A percentile compares a stretch with the other conserved stretches of the same genome.
Evolutionary conservation across 2,797 vertebrate genomes (phyloP).

Genomic region (Furcifer pardalis): DNA sequence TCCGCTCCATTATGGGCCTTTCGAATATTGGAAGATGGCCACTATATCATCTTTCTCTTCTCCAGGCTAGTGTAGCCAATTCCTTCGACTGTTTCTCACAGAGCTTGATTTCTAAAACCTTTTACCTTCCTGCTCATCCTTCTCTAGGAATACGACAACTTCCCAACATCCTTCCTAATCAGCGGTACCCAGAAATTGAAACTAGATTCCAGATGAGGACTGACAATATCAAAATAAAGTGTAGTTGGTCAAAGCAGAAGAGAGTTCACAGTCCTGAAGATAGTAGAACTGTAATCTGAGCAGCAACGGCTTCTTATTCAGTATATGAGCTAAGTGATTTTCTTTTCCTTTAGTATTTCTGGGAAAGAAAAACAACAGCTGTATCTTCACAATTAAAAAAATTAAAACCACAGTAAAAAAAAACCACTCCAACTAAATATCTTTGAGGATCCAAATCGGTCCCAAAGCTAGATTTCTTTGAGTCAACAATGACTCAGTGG

Average conservation of each 20-base stretch:
- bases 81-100: too few relatives aligned
- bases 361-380: slow-evolving; percentile 10
- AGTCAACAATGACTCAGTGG: neutral
- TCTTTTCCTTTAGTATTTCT: neutral
- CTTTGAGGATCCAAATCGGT: slow-evolving; percentile 1
- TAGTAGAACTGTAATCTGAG: neutral
- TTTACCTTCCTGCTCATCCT: too few relatives aligned
- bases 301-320: neutral
- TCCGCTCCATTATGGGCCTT: too few relatives aligned
- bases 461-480: neutral
- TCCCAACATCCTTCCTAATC: neutral
- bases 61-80: too few relatives aligned
- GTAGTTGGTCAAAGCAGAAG: too few relatives aligned
- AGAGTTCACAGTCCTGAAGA: neutral
- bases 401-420: neutral
- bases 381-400: slow-evolving; percentile 4
- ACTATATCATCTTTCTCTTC: too few relatives aligned
- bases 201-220: neutral
- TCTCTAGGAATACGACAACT: neutral
- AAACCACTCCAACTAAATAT: neutral
- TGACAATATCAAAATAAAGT: too few relatives aligned
- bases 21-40: too few relatives aligned
- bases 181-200: neutral
- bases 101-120: too few relatives aligned
- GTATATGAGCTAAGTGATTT: neutral